phyloP scores from a whole-genome alignment of 2,888 invertebrate species.

The Ectemnius lituratus region DNA sequence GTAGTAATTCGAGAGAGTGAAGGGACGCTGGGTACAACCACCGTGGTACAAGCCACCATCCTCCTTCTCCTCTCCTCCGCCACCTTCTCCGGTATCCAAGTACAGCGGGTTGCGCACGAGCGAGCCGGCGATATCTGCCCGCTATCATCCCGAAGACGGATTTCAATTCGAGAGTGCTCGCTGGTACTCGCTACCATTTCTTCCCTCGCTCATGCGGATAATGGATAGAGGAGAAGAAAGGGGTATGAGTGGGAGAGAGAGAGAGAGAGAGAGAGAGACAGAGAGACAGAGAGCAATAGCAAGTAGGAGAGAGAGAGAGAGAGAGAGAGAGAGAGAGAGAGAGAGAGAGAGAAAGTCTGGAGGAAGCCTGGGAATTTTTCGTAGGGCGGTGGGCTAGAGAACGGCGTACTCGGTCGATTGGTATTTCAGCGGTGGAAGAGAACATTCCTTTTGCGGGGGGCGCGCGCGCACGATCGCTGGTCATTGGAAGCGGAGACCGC shows the following conservation, averaged over 20 bases:
- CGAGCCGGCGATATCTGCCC: background rate
- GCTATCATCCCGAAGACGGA: slow-evolving; percentile 9
- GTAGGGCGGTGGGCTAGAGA: no score
- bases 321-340: no score
- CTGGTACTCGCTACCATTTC: slow-evolving; percentile 9
- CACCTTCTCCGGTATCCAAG: background rate
- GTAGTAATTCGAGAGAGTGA: slow-evolving; percentile 65
- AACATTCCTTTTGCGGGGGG: background rate
- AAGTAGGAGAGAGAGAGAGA: no score
- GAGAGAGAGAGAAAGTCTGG: no score
- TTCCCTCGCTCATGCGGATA: slow-evolving; percentile 13
- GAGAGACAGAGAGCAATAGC: no score
- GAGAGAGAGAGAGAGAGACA: no score
- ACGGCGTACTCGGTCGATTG: background rate
- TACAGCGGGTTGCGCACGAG: background rate
- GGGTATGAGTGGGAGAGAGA: no score
- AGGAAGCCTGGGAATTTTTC: no score
- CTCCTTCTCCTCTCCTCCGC: no score
- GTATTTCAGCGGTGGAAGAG: background rate
- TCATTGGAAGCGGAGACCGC: slow-evolving; percentile 46
- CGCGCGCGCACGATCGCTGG: slow-evolving; percentile 28
- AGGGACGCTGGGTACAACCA: slow-evolving; percentile 25
- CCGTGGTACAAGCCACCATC: no score
- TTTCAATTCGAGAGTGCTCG: slow-evolving; percentile 34
- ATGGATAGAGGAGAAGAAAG: background rate